These are phyloP conservation scores for Sebastes miniatus DNA, from an alignment of 2,797 vertebrate genomes.

Conservation along the genomic window DNA sequence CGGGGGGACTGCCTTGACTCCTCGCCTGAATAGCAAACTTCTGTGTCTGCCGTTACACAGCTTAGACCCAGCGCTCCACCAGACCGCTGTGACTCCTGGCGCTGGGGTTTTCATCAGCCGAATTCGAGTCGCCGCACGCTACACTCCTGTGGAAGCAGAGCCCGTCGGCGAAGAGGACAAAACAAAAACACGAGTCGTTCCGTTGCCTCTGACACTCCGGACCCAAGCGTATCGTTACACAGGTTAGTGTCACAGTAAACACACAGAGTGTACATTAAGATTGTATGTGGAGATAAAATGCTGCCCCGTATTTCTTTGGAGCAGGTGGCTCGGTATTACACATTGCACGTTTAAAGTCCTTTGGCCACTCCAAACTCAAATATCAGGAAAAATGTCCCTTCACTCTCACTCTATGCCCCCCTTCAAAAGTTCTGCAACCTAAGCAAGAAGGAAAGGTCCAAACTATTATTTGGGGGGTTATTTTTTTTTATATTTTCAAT, in stretches of 20 bases:
- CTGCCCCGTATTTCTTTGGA: background rate
- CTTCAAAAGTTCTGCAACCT: constrained; percentile 9
- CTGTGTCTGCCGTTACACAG: background rate
- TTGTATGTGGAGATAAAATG: background rate
- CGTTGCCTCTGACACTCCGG: background rate
- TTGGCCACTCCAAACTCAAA: constrained; percentile 13
- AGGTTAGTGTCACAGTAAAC: background rate
- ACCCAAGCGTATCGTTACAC: background rate
- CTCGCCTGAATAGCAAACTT: background rate
- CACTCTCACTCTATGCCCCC: background rate
- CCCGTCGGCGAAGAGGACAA: no score
- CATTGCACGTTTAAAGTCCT: background rate
- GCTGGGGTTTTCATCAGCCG: no score
- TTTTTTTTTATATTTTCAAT: constrained; percentile 44
- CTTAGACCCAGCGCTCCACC: background rate
- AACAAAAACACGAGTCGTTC: background rate
- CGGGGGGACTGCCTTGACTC: background rate
- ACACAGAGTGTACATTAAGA: background rate
- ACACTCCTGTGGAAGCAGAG: no score
- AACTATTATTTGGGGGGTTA: constrained; percentile 6
- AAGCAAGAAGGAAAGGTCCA: constrained; percentile 25
- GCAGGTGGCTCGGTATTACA: background rate
- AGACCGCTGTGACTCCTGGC: no score
- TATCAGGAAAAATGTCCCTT: constrained; percentile 20
- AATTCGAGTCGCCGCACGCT: no score